Conservation (phyloP, 2,888 invertebrate genomes). For the Tipula vernalis region DNA sequence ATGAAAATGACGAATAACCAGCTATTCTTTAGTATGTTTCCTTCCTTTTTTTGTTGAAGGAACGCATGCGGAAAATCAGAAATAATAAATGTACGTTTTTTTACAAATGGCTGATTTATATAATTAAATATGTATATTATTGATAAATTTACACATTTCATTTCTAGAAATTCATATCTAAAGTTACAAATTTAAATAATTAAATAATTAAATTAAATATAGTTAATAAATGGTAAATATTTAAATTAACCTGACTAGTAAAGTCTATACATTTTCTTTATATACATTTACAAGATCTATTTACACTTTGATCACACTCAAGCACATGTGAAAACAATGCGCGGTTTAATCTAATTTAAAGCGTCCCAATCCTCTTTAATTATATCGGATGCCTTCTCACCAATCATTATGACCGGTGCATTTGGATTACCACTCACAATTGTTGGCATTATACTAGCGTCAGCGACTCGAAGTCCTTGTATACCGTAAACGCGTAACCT, state of each 20-base stretch:
- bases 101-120: neutral
- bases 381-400: slow-evolving; percentile 79
- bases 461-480: slow-evolving; percentile 62
- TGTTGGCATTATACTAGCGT: slow-evolving; percentile 79
- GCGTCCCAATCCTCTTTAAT: slow-evolving; percentile 72
- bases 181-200: neutral
- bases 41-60: neutral
- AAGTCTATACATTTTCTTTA: neutral
- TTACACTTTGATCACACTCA: neutral
- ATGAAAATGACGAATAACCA: neutral
- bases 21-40: neutral
- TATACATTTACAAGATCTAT: neutral
- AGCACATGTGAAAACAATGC: neutral
- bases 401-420: slow-evolving; percentile 83
- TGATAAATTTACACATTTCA: neutral
- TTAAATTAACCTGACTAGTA: neutral
- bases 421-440: slow-evolving; percentile 85
- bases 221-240: neutral
- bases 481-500: slow-evolving; percentile 66
- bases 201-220: neutral
- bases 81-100: neutral
- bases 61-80: neutral
- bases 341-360: neutral
- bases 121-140: neutral
- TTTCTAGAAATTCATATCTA: neutral